phyloP scores from a whole-genome alignment of 2,797 vertebrate species.

The Brachymystax lenok region DNA sequence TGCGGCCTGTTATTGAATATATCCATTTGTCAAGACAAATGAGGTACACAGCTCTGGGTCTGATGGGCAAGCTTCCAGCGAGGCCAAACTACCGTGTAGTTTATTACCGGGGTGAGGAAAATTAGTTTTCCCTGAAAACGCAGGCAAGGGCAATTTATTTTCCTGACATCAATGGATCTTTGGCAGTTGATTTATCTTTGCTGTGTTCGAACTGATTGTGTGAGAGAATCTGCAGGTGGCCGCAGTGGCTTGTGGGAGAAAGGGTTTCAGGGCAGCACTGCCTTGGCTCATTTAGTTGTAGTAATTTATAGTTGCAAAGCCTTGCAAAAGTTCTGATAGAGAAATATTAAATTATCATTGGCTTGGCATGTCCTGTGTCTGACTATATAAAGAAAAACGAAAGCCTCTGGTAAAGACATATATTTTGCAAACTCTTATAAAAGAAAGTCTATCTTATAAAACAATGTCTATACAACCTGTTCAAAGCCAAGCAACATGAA shows the following conservation, averaged over 20 bases:
- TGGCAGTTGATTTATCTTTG: constrained; percentile 70
- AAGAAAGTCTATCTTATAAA: background rate
- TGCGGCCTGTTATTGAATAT: constrained; percentile 51
- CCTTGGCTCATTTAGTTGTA: constrained; percentile 13
- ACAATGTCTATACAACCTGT: too few relatives aligned
- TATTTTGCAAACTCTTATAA: background rate
- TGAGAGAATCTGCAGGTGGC: constrained; percentile 42
- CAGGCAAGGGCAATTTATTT: constrained; percentile 63
- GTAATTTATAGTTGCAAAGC: constrained; percentile 19
- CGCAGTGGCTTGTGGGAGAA: constrained; percentile 35
- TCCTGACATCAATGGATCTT: constrained; percentile 64
- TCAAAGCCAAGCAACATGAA: background rate
- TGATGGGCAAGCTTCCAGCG: constrained; percentile 58
- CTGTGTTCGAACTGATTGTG: constrained; percentile 61
- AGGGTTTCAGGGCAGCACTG: constrained; percentile 15
- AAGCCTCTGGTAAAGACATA: background rate
- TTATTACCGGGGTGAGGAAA: constrained; percentile 71
- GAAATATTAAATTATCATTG: constrained; percentile 16
- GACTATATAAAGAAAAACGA: background rate
- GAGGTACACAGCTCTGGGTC: constrained; percentile 38
- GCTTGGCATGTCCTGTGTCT: background rate
- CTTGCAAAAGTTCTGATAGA: constrained; percentile 15
- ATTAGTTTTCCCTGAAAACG: constrained; percentile 71
- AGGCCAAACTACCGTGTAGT: constrained; percentile 54
- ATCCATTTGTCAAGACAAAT: constrained; percentile 67